These are phyloP conservation scores for Scolopax mira DNA, from an alignment of 2,113 vertebrate species.

Conservation along the genomic window DNA sequence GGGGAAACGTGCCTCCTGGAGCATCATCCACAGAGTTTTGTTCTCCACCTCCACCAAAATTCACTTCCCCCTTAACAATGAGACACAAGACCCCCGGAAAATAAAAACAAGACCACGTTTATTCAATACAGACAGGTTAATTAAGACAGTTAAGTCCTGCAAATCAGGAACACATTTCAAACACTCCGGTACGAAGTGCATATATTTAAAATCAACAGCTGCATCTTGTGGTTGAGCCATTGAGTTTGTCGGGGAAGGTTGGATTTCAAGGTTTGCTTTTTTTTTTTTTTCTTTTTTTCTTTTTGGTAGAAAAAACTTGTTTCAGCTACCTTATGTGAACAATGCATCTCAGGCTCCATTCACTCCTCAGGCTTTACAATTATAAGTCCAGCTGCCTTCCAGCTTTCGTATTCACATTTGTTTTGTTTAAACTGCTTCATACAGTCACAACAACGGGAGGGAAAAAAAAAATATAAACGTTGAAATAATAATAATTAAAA, in stretches of 20 bases:
- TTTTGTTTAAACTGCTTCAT: slow-evolving; percentile 4
- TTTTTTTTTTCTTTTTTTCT: not conserved
- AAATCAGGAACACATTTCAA: slow-evolving; percentile 69
- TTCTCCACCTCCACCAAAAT: not conserved
- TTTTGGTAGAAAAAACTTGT: slow-evolving; percentile 57
- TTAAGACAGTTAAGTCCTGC: slow-evolving; percentile 71
- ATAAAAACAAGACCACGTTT: slow-evolving; percentile 72
- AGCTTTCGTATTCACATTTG: slow-evolving; percentile 57
- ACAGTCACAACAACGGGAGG: not conserved
- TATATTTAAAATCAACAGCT: slow-evolving; percentile 67
- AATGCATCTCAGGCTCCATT: slow-evolving; percentile 40
- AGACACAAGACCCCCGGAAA: slow-evolving; percentile 1
- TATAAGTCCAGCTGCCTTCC: slow-evolving; percentile 32
- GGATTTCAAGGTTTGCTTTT: not conserved
- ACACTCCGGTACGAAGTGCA: slow-evolving; percentile 77
- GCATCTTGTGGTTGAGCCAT: slow-evolving; percentile 53
- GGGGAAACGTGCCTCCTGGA: not conserved
- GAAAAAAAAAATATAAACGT: slow-evolving; percentile 11
- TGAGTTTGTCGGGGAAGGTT: slow-evolving; percentile 46
- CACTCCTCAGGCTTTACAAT: not conserved
- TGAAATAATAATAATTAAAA: not conserved
- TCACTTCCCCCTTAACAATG: slow-evolving; percentile 18
- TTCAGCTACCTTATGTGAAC: slow-evolving; percentile 61
- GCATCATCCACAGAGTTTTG: slow-evolving; percentile 1
- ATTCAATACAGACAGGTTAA: slow-evolving; percentile 73